phyloP scores from a whole-genome alignment of 2,888 invertebrate species.

The Neuroscelio doddi region DNA sequence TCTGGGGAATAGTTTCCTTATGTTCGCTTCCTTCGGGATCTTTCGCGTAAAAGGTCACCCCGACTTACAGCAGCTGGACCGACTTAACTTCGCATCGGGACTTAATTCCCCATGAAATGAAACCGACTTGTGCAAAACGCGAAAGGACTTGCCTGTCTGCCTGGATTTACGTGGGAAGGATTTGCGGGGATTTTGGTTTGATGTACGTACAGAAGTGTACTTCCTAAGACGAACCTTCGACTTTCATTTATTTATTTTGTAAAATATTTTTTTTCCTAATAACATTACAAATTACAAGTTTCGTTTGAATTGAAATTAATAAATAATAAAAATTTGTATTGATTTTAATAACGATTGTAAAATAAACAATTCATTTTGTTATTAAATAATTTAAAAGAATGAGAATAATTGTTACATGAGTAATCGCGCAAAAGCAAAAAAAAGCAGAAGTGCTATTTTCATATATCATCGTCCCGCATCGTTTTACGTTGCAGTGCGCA shows the following conservation, averaged over 20 bases:
- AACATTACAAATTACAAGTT: too few species aligned
- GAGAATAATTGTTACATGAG: too few species aligned
- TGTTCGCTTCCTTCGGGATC: slow-evolving; percentile 41
- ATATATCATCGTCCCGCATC: slow-evolving; percentile 33
- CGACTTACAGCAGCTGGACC: slow-evolving; percentile 60
- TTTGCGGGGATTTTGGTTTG: slow-evolving; percentile 60
- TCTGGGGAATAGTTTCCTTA: slow-evolving; percentile 36
- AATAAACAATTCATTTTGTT: too few species aligned
- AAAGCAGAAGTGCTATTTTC: slow-evolving; percentile 16
- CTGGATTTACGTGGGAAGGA: slow-evolving; percentile 63
- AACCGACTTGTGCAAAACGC: slow-evolving; percentile 58
- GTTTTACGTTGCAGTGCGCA: slow-evolving; percentile 14
- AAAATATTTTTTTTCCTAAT: too few species aligned
- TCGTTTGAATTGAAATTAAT: too few species aligned
- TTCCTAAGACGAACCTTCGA: slow-evolving; percentile 14
- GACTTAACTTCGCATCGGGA: slow-evolving; percentile 65
- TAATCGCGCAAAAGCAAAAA: too few species aligned
- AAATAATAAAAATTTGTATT: too few species aligned
- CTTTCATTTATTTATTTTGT: too few species aligned
- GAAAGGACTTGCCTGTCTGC: slow-evolving; percentile 59
- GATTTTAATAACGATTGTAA: too few species aligned
- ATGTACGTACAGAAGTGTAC: slow-evolving; percentile 46
- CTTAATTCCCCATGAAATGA: slow-evolving; percentile 72
- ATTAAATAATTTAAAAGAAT: too few species aligned
- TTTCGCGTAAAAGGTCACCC: slow-evolving; percentile 59